Conservation (phyloP, 2,113 vertebrate genomes). For the Cettia cetti region DNA sequence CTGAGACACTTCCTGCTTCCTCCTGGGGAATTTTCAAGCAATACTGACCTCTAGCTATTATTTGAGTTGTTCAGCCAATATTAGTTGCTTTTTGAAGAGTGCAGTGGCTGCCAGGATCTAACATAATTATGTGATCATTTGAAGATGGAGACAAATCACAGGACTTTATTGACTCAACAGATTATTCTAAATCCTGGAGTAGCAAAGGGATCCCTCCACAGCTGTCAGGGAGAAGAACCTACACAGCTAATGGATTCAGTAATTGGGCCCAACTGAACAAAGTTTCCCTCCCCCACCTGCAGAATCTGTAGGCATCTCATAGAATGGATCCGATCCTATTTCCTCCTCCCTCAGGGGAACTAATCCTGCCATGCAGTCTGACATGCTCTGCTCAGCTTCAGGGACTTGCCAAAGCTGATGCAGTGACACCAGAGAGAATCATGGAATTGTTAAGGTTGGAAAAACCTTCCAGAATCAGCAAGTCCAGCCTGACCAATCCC, state of each 20-base stretch:
- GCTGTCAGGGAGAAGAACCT: neutral
- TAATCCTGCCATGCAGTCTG: neutral
- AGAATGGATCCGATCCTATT: neutral
- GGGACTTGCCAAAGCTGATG: neutral
- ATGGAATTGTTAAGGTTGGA: neutral
- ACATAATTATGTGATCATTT: neutral
- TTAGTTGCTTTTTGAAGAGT: neutral
- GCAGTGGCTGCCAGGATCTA: neutral
- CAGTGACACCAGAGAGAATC: neutral
- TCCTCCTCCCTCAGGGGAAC: neutral
- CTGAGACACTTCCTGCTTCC: neutral
- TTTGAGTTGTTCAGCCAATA: neutral
- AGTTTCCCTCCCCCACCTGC: neutral
- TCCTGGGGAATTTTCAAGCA: neutral
- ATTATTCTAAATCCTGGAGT: neutral
- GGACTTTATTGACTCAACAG: neutral
- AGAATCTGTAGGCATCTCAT: neutral
- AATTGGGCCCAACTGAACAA: neutral
- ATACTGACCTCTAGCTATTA: constrained; percentile 44
- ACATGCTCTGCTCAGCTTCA: neutral
- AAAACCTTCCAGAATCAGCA: neutral
- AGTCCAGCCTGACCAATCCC: neutral
- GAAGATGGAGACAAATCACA: neutral
- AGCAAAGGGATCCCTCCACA: neutral
- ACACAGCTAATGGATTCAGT: neutral